Evolutionary conservation across 2,888 invertebrate genomes (phyloP).

Genomic region (Lepetodrilus schrolli): DNA sequence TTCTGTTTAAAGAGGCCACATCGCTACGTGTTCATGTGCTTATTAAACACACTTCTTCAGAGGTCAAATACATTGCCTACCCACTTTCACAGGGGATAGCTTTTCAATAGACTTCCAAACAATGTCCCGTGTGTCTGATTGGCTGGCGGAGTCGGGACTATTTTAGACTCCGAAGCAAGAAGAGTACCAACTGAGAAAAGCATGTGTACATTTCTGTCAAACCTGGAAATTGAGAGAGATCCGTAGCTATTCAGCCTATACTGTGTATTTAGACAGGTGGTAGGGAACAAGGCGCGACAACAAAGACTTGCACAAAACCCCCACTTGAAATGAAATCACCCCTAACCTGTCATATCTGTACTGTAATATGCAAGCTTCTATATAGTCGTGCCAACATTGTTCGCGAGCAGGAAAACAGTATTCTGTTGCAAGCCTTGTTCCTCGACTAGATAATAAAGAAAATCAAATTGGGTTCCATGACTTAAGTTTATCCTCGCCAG

Average conservation of each 20-base stretch:
- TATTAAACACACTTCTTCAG: neutral
- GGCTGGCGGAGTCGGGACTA: neutral
- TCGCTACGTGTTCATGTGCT: constrained; percentile 11
- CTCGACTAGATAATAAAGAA: no score
- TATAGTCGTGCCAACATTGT: no score
- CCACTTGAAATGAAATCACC: constrained; percentile 8
- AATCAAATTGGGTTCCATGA: no score
- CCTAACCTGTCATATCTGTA: neutral
- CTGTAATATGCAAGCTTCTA: no score
- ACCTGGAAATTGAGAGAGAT: constrained; percentile 30
- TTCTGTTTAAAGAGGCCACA: constrained; percentile 21
- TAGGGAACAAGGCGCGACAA: constrained; percentile 20
- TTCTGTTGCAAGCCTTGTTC: no score
- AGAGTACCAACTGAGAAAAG: constrained; percentile 15
- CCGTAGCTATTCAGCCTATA: constrained; percentile 16
- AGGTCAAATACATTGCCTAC: neutral
- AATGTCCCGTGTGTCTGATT: constrained; percentile 27
- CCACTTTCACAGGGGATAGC: constrained; percentile 16
- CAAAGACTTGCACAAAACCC: constrained; percentile 17
- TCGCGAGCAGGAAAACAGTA: no score
- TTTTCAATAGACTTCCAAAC: constrained; percentile 30
- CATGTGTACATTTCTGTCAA: constrained; percentile 30
- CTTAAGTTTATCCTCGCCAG: no score
- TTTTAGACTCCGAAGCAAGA: constrained; percentile 11
- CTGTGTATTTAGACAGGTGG: constrained; percentile 34